Conservation (phyloP, 2,888 invertebrate genomes). For the Callosobruchus maculatus region DNA sequence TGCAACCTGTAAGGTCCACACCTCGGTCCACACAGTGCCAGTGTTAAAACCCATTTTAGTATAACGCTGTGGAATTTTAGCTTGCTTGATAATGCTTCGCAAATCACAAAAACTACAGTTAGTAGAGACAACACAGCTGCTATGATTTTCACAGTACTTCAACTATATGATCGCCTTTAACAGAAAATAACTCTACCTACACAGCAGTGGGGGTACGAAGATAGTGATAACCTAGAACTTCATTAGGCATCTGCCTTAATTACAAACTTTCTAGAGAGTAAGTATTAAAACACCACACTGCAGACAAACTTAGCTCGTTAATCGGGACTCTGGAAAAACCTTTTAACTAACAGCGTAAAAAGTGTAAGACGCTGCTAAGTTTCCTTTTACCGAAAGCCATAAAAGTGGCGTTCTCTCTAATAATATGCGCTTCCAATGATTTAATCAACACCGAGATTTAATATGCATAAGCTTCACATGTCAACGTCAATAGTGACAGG, state of each 20-base stretch:
- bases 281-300: background rate
- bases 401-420: background rate
- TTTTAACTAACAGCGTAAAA: background rate
- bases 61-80: no score
- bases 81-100: no score
- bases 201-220: no score
- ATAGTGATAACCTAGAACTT: no score
- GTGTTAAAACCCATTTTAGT: no score
- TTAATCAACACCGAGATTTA: background rate
- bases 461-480: background rate
- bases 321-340: background rate
- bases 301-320: background rate
- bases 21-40: no score
- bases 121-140: no score
- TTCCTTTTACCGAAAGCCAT: background rate
- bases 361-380: background rate
- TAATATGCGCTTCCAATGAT: background rate
- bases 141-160: no score
- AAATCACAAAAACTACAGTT: no score
- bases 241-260: background rate
- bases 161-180: no score
- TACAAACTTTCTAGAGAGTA: background rate
- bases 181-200: no score
- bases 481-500: background rate
- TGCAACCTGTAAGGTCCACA: no score